Percentiles rank a stretch among this genome's conserved stretches.
These are phyloP conservation scores for Hedychridium roseum DNA, from an alignment of 2,888 invertebrate species.

Conservation along the genomic window DNA sequence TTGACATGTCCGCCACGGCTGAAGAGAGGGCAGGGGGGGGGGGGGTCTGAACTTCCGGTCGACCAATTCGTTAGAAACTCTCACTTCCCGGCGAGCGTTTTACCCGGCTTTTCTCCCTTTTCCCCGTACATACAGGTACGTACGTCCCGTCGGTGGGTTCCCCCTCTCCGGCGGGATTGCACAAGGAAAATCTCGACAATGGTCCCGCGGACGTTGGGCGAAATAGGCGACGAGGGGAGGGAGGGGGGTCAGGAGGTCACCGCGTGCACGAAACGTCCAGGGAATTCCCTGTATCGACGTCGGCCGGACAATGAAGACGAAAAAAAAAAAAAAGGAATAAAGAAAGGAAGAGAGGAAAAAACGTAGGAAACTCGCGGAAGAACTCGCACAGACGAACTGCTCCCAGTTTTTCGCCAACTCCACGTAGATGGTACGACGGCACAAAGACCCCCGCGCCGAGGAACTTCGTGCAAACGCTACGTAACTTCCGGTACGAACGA, in stretches of 20 bases:
- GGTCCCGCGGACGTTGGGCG: slow-evolving; percentile 27
- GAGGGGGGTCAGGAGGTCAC: slow-evolving; percentile 6
- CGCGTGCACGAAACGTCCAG: not conserved
- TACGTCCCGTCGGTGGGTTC: too few species aligned
- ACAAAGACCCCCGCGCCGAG: slow-evolving; percentile 9
- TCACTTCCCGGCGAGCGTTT: slow-evolving; percentile 24
- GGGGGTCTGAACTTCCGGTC: too few species aligned
- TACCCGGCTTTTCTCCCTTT: slow-evolving; percentile 9
- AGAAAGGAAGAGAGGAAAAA: not conserved
- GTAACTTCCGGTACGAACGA: slow-evolving; percentile 40
- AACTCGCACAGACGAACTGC: not conserved
- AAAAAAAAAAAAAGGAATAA: not conserved
- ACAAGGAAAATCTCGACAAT: slow-evolving; percentile 53
- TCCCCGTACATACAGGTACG: too few species aligned
- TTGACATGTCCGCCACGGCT: slow-evolving; percentile 22
- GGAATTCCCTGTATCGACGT: slow-evolving; percentile 33
- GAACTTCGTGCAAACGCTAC: slow-evolving; percentile 52
- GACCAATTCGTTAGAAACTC: slow-evolving; percentile 54
- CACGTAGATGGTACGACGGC: not conserved
- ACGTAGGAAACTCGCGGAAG: not conserved
- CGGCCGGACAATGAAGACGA: slow-evolving; percentile 9
- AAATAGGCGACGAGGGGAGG: slow-evolving; percentile 6
- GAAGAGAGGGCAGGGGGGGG: slow-evolving; percentile 30
- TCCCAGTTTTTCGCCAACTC: too few species aligned
- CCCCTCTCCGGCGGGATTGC: slow-evolving; percentile 21